These are phyloP conservation scores for Cryptocephalus primarius DNA, from an alignment of 2,888 invertebrate genomes.

Conservation along the genomic window DNA sequence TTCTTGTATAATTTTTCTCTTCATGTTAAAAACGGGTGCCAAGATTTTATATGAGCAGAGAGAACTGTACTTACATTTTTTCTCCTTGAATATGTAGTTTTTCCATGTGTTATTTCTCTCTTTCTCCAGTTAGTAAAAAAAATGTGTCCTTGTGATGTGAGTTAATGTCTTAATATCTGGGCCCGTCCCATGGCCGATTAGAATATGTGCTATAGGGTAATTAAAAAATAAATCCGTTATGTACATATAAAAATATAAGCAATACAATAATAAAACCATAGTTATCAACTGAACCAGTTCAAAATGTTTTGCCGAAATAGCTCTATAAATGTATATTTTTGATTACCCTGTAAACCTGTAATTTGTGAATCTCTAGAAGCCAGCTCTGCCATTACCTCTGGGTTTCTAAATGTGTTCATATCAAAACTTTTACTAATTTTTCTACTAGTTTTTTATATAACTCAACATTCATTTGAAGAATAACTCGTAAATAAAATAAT, in stretches of 20 bases:
- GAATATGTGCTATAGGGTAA: too few relatives aligned
- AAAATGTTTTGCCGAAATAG: conserved; percentile 15
- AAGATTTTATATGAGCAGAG: conserved; percentile 21
- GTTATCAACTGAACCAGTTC: too few relatives aligned
- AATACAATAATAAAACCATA: too few relatives aligned
- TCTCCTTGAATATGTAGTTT: not conserved
- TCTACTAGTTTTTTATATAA: conserved; percentile 25
- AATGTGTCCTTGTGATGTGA: conserved; percentile 14
- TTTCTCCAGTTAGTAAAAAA: conserved; percentile 8
- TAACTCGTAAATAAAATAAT: conserved; percentile 15
- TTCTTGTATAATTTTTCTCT: conserved; percentile 9
- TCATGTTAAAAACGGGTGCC: conserved; percentile 19
- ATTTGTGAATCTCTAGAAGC: conserved; percentile 30
- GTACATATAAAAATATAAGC: too few relatives aligned
- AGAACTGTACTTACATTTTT: conserved; percentile 30
- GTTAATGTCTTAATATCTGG: conserved; percentile 3
- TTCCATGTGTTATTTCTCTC: conserved; percentile 8
- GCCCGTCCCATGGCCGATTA: conserved; percentile 7
- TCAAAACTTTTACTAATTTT: conserved; percentile 27
- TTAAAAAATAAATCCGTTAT: too few relatives aligned
- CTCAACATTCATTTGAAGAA: too few relatives aligned
- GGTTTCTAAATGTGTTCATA: conserved; percentile 35
- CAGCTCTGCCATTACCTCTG: conserved; percentile 35
- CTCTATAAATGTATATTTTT: conserved; percentile 4
- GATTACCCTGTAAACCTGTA: conserved; percentile 27